Evolutionary conservation across 1,140 invertebrate genomes (phyloP), one percentile per base, ranked within the genome.

Genomic region (Platyscapa corneri): DNA sequence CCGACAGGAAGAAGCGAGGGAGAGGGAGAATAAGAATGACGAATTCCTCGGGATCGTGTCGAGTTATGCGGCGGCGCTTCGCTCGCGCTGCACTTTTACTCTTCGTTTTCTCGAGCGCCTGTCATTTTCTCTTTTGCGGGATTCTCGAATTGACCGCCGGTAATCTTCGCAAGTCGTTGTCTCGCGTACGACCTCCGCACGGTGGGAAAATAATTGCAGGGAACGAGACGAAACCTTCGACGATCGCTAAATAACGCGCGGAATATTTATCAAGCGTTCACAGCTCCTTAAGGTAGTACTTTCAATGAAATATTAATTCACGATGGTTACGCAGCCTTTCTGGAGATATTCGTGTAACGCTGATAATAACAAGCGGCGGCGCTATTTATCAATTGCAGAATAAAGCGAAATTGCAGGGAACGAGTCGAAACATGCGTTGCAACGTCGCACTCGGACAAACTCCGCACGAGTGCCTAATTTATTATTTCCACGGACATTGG

Each of bases 121-220:
- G 64, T 34, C 64, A 67, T 67, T 67, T 67, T 67, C 64, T 34
- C 30, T 34, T 10, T 67, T 14, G 64, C 12, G 64, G 64, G 64
- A 67, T 67, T 67, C 64, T 67, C 18, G 64, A 30, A 32, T 67
- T 67, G 64, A 67, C 64, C 64, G 64, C 12, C 8, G 12, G 14
- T 67, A 67, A 34, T 67, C 32, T 67, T 67, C 64, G 12, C 5
- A 32, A 67, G 23, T 0, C 23, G 23, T 67, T 30, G 0, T 67
- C 30, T 30, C 14, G 18, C 12, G 14, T 34, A 34, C 60, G 60
- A 64, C 60, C 60, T 64, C 12, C n/a, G 3, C 27, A 64, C 60
- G 60, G 60, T 64, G 60, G 60, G 60, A 64, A 64, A 64, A 64
- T 64, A 64, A 64, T 64, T 64, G 27, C n/a, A 64, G 27, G 60